Evolutionary conservation across 2,113 vertebrate genomes (phyloP).

Genomic region (Hippolais icterina): DNA sequence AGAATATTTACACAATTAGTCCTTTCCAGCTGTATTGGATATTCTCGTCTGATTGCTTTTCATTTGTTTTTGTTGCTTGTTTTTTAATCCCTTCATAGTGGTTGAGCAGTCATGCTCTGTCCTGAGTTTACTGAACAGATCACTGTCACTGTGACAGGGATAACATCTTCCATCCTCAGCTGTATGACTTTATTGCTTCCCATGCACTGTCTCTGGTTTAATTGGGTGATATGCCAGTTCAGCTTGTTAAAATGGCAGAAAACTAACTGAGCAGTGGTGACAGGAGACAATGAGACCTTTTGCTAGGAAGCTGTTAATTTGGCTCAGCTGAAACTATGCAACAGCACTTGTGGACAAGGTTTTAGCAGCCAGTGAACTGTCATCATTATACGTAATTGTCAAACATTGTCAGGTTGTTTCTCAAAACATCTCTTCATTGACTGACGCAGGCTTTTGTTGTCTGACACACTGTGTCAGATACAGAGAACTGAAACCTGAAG

Average conservation of each 20-base stretch:
- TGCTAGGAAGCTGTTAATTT: constrained; percentile 24
- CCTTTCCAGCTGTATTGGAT: not conserved
- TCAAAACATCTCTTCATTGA: not conserved
- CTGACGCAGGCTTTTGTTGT: not conserved
- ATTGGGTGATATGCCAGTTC: not conserved
- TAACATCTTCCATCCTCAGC: not conserved
- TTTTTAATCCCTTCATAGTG: not conserved
- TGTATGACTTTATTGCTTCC: not conserved
- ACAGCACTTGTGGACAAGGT: not conserved
- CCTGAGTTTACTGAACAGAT: not conserved
- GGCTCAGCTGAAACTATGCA: not conserved
- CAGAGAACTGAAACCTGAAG: not conserved
- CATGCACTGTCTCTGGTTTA: not conserved
- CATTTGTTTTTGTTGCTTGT: not conserved
- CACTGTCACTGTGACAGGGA: not conserved
- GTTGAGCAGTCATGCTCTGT: not conserved
- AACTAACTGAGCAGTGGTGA: not conserved
- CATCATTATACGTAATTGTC: not conserved
- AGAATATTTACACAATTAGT: not conserved
- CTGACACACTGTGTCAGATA: not conserved
- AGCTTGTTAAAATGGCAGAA: not conserved
- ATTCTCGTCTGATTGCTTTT: not conserved
- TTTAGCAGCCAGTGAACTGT: constrained; percentile 2
- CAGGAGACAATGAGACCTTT: not conserved
- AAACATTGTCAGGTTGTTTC: not conserved